These are phyloP conservation scores for Peromyscus californicus DNA, from an alignment of 2,113 vertebrate species.

Conservation along the genomic window DNA sequence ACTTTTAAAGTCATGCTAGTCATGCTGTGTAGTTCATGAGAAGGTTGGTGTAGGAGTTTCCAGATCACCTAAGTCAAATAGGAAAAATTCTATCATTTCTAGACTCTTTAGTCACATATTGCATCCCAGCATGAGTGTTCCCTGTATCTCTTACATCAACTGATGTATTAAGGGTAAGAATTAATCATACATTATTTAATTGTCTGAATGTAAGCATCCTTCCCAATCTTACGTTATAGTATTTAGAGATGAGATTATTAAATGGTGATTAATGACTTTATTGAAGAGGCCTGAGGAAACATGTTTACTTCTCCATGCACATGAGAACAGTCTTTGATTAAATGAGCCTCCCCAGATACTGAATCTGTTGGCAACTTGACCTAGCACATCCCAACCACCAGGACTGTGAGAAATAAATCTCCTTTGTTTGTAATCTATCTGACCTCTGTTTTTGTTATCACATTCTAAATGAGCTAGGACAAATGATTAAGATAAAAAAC, in stretches of 20 bases:
- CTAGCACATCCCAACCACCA: background rate
- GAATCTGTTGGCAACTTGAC: background rate
- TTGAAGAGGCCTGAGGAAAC: background rate
- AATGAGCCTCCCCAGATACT: background rate
- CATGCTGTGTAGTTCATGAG: background rate
- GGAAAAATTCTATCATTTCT: constrained; percentile 5
- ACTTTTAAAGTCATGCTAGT: background rate
- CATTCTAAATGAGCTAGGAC: background rate
- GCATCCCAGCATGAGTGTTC: background rate
- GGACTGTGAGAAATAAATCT: background rate
- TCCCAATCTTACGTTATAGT: background rate
- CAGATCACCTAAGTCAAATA: constrained; percentile 15
- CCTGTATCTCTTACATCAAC: background rate
- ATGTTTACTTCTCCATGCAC: background rate
- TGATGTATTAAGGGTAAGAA: background rate
- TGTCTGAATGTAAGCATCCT: background rate
- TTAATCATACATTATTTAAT: background rate
- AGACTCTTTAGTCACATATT: background rate
- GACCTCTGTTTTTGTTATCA: background rate
- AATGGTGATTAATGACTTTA: background rate
- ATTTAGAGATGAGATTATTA: background rate
- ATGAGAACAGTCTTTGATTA: background rate
- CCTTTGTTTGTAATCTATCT: background rate
- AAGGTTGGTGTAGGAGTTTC: background rate
- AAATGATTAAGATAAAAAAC: background rate